Conservation (phyloP, 2,888 invertebrate species). For the Diachrysia chrysitis region DNA sequence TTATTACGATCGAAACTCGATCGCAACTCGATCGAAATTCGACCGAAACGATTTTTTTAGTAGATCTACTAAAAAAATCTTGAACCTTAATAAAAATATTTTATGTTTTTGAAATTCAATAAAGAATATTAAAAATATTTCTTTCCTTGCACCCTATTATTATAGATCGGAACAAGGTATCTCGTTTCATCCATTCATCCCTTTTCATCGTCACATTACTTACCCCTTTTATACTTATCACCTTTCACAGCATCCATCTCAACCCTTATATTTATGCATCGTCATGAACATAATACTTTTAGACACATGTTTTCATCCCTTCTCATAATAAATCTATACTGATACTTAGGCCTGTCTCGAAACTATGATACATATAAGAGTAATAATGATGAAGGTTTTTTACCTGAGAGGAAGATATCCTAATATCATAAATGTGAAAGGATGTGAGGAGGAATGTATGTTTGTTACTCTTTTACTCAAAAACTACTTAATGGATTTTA, state of each 20-base stretch:
- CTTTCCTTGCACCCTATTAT: not conserved
- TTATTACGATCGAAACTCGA: too few relatives aligned
- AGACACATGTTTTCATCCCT: not conserved
- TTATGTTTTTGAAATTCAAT: too few relatives aligned
- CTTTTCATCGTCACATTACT: not conserved
- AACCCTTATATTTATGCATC: not conserved
- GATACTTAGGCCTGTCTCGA: not conserved
- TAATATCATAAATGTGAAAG: not conserved
- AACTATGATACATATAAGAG: not conserved
- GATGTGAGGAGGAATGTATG: not conserved
- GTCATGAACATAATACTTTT: not conserved
- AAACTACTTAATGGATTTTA: too few relatives aligned
- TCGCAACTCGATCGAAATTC: too few relatives aligned
- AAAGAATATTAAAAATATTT: too few relatives aligned
- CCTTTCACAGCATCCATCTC: not conserved
- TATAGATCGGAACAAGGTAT: not conserved
- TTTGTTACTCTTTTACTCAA: not conserved
- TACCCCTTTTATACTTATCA: conserved; percentile 4
- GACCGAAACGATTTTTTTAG: too few relatives aligned
- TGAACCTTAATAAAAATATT: too few relatives aligned
- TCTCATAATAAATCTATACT: conserved; percentile 3
- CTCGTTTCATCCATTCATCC: not conserved
- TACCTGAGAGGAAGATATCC: not conserved
- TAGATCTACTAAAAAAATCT: too few relatives aligned
- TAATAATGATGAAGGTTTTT: not conserved